phyloP scores from a whole-genome alignment of 2,113 vertebrate genomes.

The Pelobates fuscus region DNA sequence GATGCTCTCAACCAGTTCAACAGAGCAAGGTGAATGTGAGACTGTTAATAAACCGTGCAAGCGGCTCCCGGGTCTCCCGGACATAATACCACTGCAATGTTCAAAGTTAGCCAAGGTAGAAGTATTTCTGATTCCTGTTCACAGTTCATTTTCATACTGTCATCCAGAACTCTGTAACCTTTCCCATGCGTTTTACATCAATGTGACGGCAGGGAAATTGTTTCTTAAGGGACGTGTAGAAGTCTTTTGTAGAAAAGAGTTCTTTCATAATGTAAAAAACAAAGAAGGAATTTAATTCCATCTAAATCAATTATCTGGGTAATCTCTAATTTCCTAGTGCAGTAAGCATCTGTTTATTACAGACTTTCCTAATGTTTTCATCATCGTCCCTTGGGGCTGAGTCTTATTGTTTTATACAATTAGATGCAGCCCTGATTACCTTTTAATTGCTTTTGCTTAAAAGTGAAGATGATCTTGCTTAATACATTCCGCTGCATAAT shows the following conservation, averaged over 20 bases:
- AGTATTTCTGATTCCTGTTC: too few species aligned
- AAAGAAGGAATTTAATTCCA: not conserved
- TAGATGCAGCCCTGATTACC: slow-evolving; percentile 31
- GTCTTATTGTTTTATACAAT: slow-evolving; percentile 22
- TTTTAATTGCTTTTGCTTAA: slow-evolving; percentile 33
- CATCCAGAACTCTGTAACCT: too few species aligned
- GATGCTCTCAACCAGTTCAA: too few species aligned
- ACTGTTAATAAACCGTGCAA: too few species aligned
- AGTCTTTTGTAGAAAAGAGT: not conserved
- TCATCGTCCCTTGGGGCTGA: slow-evolving; percentile 16
- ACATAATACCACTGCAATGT: too few species aligned
- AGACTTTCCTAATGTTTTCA: slow-evolving; percentile 10
- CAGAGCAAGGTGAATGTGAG: too few species aligned
- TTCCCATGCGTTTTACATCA: too few species aligned
- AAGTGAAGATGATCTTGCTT: slow-evolving; percentile 13
- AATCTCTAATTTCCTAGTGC: slow-evolving; percentile 25
- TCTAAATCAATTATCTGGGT: slow-evolving; percentile 29
- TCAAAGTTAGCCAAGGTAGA: too few species aligned
- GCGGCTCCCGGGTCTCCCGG: too few species aligned
- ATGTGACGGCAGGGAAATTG: too few species aligned
- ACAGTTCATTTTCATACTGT: too few species aligned
- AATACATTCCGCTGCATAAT: slow-evolving; percentile 27
- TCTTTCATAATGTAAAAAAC: not conserved
- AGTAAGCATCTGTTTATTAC: slow-evolving; percentile 32
- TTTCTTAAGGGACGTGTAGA: too few species aligned